Base-by-base conservation (phyloP, 2,888 invertebrate genomes). In the Limenitis camilla region DNA sequence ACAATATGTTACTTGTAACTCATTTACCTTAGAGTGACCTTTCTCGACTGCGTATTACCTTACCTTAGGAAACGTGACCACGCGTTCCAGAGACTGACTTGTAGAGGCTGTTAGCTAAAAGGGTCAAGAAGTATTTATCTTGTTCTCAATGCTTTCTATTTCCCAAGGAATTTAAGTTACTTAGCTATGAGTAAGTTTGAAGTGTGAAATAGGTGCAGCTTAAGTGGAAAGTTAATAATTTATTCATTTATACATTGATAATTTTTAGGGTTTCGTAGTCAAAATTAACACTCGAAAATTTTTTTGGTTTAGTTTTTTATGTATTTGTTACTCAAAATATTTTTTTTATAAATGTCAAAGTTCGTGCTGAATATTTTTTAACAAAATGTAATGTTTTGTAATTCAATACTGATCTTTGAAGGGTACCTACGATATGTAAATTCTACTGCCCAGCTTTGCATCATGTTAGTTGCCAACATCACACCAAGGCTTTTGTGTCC, bases 1-100 rank as follows among this genome's bases (percentile, higher is more conserved):
- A 41, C 27, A 32, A 63, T 63, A 59, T 60, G 50, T 59, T 60
- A 64, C 62, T 60, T 55, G 59, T 68, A 45, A 28, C 5, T 30
- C 64, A 65, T 73, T 76, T 75, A 72, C 74, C 70, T 72, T 60
- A 66, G 46, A 39, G 50, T 66, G 74, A 69, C 73, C 74, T 77
- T 73, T 71, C 46, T 38, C 40, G 52, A 47, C 48, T 50, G 33
- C 36, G 47, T 55, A 59, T 64, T 55, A 59, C 40, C 53, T 62
- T 61, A 60, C 64, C 61, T 62, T 58, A 59, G 56, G 49, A 61
- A 60, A 52, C 61, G 59, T 64, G 60, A 62, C 55, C 55, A 49
- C 49, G 41, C 58, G 56, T 50, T 56, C 50, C 45, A 30, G 46
- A 56, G 49, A 58, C 58, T 59, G 45, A 49, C 36, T 56, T 41